Conservation (phyloP, 2,113 vertebrate species). For the Nicator chloris region DNA sequence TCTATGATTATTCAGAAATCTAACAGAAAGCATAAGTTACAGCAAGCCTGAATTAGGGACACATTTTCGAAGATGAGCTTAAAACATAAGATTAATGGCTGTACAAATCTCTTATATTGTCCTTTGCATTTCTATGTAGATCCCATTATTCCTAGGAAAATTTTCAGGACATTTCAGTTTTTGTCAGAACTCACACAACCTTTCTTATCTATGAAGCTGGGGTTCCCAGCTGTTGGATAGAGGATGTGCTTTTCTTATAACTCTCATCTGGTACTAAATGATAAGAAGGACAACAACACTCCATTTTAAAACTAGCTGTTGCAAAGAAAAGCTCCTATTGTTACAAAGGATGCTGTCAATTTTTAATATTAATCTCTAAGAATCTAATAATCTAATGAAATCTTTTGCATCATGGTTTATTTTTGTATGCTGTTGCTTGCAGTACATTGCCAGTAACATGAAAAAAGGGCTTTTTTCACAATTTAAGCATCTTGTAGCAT, state of each 20-base stretch:
- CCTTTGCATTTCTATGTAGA: conserved; percentile 58
- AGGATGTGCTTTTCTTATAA: conserved; percentile 61
- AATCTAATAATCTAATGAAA: conserved; percentile 73
- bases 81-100: conserved; percentile 65
- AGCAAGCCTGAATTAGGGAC: conserved; percentile 1
- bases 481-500: conserved; percentile 11
- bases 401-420: conserved; percentile 32
- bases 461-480: conserved; percentile 53
- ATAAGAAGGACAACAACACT: conserved; percentile 64
- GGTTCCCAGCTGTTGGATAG: conserved; percentile 69
- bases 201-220: conserved; percentile 70
- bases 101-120: conserved; percentile 62
- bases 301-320: conserved; percentile 63
- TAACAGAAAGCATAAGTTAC: conserved; percentile 11
- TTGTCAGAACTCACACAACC: conserved; percentile 56
- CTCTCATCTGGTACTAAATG: conserved; percentile 62
- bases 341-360: conserved; percentile 32
- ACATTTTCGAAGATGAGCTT: conserved; percentile 55
- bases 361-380: conserved; percentile 69
- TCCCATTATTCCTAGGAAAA: conserved; percentile 69
- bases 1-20: not conserved
- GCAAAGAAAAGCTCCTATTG: conserved; percentile 52
- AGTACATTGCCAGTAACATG: not conserved
- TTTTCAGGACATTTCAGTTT: conserved; percentile 59
- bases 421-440: not conserved